Evolutionary conservation across 1,140 invertebrate species (phyloP), one percentile per base, ranked within the genome.

Genomic region (Drosophila guanche): DNA sequence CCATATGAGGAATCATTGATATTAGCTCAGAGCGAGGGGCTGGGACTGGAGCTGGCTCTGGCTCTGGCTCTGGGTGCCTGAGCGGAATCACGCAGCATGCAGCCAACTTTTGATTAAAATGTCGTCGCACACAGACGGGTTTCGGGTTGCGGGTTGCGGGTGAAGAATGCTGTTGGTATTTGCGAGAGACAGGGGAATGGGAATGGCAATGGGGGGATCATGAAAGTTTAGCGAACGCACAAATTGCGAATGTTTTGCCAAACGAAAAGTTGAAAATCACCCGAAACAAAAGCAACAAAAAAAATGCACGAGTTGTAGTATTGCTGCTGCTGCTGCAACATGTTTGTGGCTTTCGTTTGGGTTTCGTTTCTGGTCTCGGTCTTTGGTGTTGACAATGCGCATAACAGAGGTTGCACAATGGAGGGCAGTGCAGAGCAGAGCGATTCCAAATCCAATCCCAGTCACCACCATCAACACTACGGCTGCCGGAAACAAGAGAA

Each of bases 81-180:
- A 16, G 23, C 50, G 69, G 68, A 72, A 73, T 72, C 58, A 51
- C 33, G 47, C 72, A 70, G 55, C 71, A 71, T 63, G 58, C 55
- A 62, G 51, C 53, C 61, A 84, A 84, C 76, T 85, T 79, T 88
- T 88, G 83, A 83, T 88, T 79, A 88, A 88, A 88, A 78, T 86
- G 77, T 85, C 76, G 61, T 47, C 40, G 51, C 62, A 63, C 54
- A 51, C 37, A 22, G 37, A 23, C 3, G 7, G 14, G 5, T 27
- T 10, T 27, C 5, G 25, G 4, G 60, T 3, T 10, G 29, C 5
- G 25, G 4, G 60, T 3, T 10, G 29, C 23, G 23, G n/a, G 22
- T n/a, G 10, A 33, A 33, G 0, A 8, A 3, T 10, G 8, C 3
- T 33, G 29, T 3, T 37, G 33, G 33, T 37, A 37, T 37, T 3